Conservation (phyloP, 2,888 invertebrate genomes). For the Drosophila kokeensis region DNA sequence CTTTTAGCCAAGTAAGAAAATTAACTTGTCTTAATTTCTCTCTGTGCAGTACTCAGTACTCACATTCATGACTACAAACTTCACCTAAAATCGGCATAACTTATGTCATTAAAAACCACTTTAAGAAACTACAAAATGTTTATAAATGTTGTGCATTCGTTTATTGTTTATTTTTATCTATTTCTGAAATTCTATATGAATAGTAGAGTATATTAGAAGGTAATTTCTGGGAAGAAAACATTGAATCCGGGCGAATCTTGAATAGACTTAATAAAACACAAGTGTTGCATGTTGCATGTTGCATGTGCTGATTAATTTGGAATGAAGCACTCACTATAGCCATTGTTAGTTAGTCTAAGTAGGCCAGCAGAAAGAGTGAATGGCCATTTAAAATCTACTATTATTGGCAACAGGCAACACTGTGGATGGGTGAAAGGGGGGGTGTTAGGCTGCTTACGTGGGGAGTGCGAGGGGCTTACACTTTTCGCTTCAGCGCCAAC, state of each 20-base stretch:
- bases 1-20: background rate
- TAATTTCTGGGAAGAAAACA: background rate
- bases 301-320: background rate
- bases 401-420: constrained; percentile 20
- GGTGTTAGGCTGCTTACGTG: background rate
- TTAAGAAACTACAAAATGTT: background rate
- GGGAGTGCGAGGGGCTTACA: constrained; percentile 7
- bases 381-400: constrained; percentile 27
- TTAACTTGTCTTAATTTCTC: background rate
- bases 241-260: background rate
- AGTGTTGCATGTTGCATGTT: background rate
- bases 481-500: constrained; percentile 51
- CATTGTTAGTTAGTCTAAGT: constrained; percentile 10
- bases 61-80: background rate
- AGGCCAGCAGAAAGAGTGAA: constrained; percentile 41
- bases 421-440: background rate
- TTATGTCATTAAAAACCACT: background rate
- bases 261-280: background rate
- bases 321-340: background rate
- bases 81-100: background rate
- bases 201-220: background rate
- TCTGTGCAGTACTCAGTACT: background rate
- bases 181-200: background rate
- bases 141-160: background rate
- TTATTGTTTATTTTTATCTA: background rate